Evolutionary conservation across 2,888 invertebrate genomes (phyloP), one percentile per base, ranked within the genome.

Genomic region (Agriopis marginaria): DNA sequence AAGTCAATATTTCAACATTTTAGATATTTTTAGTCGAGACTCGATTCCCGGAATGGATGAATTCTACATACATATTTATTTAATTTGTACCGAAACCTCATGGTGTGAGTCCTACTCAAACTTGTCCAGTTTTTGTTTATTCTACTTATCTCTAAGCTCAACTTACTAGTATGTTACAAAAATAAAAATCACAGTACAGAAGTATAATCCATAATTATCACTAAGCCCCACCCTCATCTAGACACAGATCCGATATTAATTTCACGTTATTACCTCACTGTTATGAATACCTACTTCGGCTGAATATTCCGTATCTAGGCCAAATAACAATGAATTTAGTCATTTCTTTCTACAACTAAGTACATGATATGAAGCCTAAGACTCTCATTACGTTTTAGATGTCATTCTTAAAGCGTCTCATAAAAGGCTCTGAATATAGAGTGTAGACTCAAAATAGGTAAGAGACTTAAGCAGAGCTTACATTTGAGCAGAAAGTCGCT

Each of bases 361-460:
- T 47, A 47, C 58, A 58, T 45, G 58, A 58, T 45, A 58, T 58
- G 58, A 58, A 47, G 58, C 60, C 39, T 50, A 60, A 60, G 39
- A 49, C 49, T 49, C 60, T 49, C 60, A 60, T 60, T 60, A 60
- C 8, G 39, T 44, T 60, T 47, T 39, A 32, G 58, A 51, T 61
- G 51, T 51, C 23, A 51, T 61, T 61, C 61, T 50, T 51, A 51
- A 17, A 17, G 44, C 42, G 14, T 44, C 23, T 44, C 54, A 53
- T 63, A 53, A 53, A 62, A 45, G 49, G 23, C 53, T 63, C 32
- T 63, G 55, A 62, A 56, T 39, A 53, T 42, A 71, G 62, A 69
- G 55, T 61, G 51, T 17, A 62, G 59, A 60, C 66, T 54, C 56
- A 64, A 47, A 49, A 40, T 60, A 60, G 49, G 49, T 50, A 60